Base-by-base conservation (phyloP, 2,113 vertebrate species). In the Microcebus lehilahytsara region DNA sequence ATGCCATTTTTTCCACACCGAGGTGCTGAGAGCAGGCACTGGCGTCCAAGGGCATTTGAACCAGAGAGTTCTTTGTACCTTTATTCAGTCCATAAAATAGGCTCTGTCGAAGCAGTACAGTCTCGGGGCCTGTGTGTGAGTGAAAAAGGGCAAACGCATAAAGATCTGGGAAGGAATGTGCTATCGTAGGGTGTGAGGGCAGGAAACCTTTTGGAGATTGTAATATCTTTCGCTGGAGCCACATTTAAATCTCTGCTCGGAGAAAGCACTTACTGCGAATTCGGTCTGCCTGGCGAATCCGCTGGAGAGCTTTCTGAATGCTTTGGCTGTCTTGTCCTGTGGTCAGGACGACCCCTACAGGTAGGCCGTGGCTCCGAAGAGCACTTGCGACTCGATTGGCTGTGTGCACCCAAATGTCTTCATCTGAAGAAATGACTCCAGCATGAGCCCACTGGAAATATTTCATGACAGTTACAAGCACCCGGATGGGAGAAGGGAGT, bases 361-460 rank as follows among this genome's bases (percentile, higher is more conserved):
- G 99, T 88, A 99, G 98, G 17, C 99, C 99, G 0, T 95, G 96
- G 53, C 90, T 99, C 98, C 98, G 99, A 75, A 99, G 98, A 0
- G 98, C 98, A 22, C 97, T 98, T 1, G 99, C 99, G 37, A 99
- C 93, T 90, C 98, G 98, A 27, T 87, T 97, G 6, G 99, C 99
- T 0, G 99, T 99, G 75, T 99, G 99, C 16, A 99, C 97, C 99
- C 99, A 99, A 69, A 99, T 98, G 78, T 99, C 99, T 80, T 99
- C 99, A 0, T 97, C 98, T 72, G 99, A 99, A 20, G 99, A 99
- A 92, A 99, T 98, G 79, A 99, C 99, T 89, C 98, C 99, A 27
- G 99, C 95, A 14, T 99, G 99, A 93, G 99, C 99, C 99, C 99
- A 99, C 34, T 98, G 98, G 80, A 99, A 99, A 98, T 99, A 98